Evolutionary conservation across 1,140 invertebrate genomes (phyloP).

Genomic region (Diachasma alloeum): DNA sequence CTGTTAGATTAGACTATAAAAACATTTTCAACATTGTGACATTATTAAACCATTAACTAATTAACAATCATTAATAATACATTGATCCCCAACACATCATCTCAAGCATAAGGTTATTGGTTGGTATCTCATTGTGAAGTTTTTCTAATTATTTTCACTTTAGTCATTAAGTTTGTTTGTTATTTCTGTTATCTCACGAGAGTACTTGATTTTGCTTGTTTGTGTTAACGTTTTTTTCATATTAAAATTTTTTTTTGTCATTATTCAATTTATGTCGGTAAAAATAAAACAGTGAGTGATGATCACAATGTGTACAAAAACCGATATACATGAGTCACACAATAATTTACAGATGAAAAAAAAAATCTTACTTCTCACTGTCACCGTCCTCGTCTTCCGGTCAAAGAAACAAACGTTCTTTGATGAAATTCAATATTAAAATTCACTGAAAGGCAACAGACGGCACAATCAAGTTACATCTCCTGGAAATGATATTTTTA

Average conservation of each 20-base stretch:
- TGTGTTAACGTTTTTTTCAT: conserved; percentile 44
- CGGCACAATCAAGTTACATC: conserved; percentile 54
- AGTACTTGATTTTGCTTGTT: conserved; percentile 60
- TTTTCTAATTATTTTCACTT: conserved; percentile 16
- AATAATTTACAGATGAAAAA: neutral
- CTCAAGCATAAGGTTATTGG: conserved; percentile 24
- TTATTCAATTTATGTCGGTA: conserved; percentile 11
- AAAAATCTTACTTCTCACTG: conserved; percentile 1
- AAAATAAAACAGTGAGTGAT: neutral
- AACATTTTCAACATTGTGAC: neutral
- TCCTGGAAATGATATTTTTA: conserved; percentile 18
- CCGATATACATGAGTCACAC: neutral
- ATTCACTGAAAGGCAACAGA: conserved; percentile 24
- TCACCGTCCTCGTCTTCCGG: conserved; percentile 31
- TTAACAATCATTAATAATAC: neutral
- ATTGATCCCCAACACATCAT: neutral
- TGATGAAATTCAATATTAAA: neutral
- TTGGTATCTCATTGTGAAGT: conserved; percentile 34
- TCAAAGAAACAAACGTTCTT: neutral
- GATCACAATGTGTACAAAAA: neutral
- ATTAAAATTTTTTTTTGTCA: conserved; percentile 23
- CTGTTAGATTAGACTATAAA: neutral
- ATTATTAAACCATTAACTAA: neutral
- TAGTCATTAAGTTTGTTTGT: conserved; percentile 34
- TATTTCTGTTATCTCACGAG: conserved; percentile 48